These are phyloP conservation scores for Vidua chalybeata DNA, from an alignment of 2,113 vertebrate genomes.

Conservation along the genomic window DNA sequence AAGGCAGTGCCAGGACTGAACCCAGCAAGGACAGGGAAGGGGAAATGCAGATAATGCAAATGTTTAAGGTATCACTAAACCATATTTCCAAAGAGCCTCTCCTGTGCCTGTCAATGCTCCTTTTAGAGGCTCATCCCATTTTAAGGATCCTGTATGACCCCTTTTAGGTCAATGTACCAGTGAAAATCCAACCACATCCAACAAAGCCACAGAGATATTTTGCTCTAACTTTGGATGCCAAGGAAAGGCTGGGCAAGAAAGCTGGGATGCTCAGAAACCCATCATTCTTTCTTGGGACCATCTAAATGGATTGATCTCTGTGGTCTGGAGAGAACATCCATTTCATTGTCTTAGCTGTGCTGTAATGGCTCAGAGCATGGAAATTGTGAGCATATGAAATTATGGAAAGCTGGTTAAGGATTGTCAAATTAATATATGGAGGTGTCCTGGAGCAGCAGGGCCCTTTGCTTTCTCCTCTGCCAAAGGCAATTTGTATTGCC, in stretches of 20 bases:
- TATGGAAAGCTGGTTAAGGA: background rate
- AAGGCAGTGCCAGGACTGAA: background rate
- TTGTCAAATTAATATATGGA: background rate
- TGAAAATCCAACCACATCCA: background rate
- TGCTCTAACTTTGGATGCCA: background rate
- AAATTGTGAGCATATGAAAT: background rate
- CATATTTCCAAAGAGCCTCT: fast-evolving
- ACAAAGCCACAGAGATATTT: background rate
- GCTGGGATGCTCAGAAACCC: background rate
- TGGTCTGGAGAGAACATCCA: background rate
- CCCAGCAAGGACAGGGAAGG: background rate
- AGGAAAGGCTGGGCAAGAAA: background rate
- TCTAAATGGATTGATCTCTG: fast-evolving
- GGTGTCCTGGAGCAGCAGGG: background rate
- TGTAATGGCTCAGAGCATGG: fast-evolving
- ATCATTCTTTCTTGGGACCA: background rate
- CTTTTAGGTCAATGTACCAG: background rate
- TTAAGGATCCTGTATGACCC: background rate
- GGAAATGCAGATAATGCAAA: background rate
- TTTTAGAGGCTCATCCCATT: background rate
- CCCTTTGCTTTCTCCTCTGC: background rate
- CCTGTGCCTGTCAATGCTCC: background rate
- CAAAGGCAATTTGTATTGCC: background rate
- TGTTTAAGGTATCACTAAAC: background rate
- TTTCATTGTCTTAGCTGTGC: background rate